Conservation (phyloP, 92 coral and sea anemone genomes). For the Zoanthus gigantus region DNA sequence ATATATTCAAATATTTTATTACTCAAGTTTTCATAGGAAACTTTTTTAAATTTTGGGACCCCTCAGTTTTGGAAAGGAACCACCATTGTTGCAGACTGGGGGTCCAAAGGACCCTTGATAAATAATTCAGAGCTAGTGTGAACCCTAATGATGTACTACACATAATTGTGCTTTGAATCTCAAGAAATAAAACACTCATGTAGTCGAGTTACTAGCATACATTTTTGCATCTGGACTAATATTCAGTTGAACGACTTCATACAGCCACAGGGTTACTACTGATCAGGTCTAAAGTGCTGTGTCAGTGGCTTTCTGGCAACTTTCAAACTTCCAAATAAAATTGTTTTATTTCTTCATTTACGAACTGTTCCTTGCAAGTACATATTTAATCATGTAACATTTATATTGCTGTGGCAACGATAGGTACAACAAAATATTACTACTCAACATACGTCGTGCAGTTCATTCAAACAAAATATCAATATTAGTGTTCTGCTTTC, state of each 20-base stretch:
- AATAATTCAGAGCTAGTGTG: neutral
- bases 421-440: neutral
- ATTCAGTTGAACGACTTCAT: slow-evolving; percentile 19
- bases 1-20: no score
- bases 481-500: neutral
- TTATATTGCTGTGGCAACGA: neutral
- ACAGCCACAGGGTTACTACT: neutral
- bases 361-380: slow-evolving; percentile 18
- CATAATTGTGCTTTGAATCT: slow-evolving; percentile 7
- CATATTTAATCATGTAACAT: neutral
- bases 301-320: slow-evolving; percentile 16
- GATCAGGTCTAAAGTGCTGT: neutral
- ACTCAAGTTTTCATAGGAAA: neutral
- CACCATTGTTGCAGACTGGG: neutral
- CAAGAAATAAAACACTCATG: neutral
- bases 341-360: neutral
- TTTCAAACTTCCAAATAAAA: slow-evolving; percentile 18
- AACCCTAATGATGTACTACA: neutral
- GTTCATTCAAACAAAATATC: slow-evolving; percentile 1
- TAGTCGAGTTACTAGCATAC: neutral
- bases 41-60: neutral
- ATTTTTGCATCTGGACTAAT: neutral
- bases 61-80: neutral
- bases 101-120: neutral
- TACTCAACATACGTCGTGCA: neutral